Evolutionary conservation across 2,888 invertebrate genomes (phyloP).

Genomic region (Baccha elongata): DNA sequence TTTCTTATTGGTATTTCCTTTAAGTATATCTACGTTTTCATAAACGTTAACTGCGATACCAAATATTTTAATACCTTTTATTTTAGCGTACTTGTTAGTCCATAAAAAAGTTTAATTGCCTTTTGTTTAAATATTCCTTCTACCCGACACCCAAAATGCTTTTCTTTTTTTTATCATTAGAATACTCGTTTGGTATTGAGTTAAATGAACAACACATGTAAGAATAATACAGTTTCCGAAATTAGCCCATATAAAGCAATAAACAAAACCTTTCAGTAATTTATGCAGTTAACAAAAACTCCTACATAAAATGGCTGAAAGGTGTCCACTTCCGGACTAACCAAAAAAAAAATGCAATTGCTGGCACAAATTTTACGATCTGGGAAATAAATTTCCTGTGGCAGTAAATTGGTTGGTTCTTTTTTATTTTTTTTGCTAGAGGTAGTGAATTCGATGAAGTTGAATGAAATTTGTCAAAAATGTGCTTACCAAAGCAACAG

Average conservation of each 20-base stretch:
- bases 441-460: constrained; percentile 13
- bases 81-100: too few species aligned
- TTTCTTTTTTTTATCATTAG: too few species aligned
- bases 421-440: neutral
- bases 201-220: neutral
- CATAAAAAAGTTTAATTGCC: too few species aligned
- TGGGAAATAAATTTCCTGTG: neutral
- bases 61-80: too few species aligned
- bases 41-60: too few species aligned
- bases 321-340: neutral
- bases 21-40: too few species aligned
- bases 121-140: too few species aligned
- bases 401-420: neutral
- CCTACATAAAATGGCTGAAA: neutral
- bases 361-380: constrained; percentile 7
- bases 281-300: neutral
- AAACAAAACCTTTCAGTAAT: neutral
- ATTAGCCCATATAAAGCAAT: neutral
- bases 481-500: neutral
- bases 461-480: constrained; percentile 13
- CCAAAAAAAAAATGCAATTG: neutral
- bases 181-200: too few species aligned
- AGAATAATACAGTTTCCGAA: neutral
- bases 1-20: too few species aligned
- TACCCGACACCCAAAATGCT: too few species aligned